Percentiles rank a stretch among this genome's conserved stretches.
phyloP scores from a whole-genome alignment of 2,113 vertebrate genomes.

The Elaphurus davidianus region DNA sequence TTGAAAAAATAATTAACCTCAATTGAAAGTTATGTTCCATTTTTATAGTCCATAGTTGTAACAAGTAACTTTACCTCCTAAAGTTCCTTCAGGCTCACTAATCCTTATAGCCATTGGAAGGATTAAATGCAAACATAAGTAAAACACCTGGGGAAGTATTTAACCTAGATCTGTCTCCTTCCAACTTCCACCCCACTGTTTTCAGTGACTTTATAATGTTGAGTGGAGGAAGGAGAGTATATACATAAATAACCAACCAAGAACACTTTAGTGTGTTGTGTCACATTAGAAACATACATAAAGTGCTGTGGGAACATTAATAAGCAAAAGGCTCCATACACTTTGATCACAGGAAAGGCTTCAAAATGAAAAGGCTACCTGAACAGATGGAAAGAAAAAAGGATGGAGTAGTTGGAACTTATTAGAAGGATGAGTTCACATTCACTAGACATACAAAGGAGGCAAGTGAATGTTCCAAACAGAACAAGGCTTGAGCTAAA shows the following conservation, averaged over 20 bases:
- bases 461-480: not conserved
- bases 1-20: not conserved
- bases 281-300: not conserved
- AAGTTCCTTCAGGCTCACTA: not conserved
- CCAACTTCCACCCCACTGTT: not conserved
- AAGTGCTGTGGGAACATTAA: not conserved
- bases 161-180: not conserved
- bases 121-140: not conserved
- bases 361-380: not conserved
- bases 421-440: not conserved
- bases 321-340: not conserved
- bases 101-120: not conserved
- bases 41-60: not conserved
- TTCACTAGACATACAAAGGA: not conserved
- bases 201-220: not conserved
- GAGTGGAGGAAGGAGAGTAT: fast-evolving
- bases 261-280: not conserved
- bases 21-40: not conserved
- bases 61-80: not conserved
- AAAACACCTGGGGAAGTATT: not conserved
- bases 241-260: not conserved
- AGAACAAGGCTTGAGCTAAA: not conserved
- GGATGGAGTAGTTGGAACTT: not conserved
- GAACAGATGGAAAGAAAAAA: not conserved
- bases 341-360: not conserved